Evolutionary conservation across 1,140 invertebrate genomes (phyloP), one percentile per base, ranked within the genome.

Genomic region (Campoletis sonorensis): DNA sequence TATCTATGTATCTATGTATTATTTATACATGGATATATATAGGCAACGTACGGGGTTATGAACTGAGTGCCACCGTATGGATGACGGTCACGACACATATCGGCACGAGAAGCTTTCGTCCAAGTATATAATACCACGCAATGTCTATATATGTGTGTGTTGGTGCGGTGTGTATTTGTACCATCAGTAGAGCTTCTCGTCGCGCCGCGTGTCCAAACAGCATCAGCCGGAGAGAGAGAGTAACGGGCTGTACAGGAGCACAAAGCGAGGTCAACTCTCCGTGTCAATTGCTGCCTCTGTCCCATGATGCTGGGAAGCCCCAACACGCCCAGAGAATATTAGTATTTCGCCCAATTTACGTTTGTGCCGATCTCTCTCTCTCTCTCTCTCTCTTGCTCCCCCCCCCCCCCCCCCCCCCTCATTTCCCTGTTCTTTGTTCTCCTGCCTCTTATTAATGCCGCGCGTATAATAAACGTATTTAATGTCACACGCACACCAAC

Each of bases 261-360:
- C 81, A 86, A 87, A 87, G 82, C 85, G 84, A 83, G 88, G 88
- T 89, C 84, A 90, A 90, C 84, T 88, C 79, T 86, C 83, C 83
- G 85, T 90, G 89, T 89, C 89, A 90, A 89, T 90, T 89, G 88
- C 33, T 40, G 30, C n/a, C 33, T 78, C 76, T 45, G 30, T 33
- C 18, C 33, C n/a, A n/a, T 54, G 45, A 23, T 54, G 37, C 49
- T 18, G 21, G 49, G 37, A 18, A 13, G 26, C 23, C 72, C 70
- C 40, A 18, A 21, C 70, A 23, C 37, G 72, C 18, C 49, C 5
- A 75, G 72, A 75, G 37, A 54, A 54, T 45, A 75, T 45, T 49
- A 51, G 72, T 27, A 75, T 27, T 72, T 72, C 72, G 72, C 72
- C 72, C 72, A 75, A 75, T 75, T 75, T 75, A 49, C 72, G 70